Evolutionary conservation across 2,113 vertebrate species (phyloP).

Genomic region (Piaya cayana): DNA sequence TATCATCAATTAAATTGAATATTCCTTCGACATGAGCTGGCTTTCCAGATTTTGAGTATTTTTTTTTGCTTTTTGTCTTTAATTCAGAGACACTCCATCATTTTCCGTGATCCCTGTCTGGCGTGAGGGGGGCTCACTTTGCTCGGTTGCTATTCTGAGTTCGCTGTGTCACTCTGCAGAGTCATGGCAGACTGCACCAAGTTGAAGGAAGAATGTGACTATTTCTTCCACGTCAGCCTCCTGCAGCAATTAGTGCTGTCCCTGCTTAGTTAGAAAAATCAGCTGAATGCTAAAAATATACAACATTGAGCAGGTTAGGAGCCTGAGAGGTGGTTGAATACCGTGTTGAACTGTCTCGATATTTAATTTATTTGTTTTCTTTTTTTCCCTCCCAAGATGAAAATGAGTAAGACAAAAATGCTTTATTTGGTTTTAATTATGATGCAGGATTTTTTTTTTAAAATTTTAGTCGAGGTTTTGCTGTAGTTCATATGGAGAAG

Average conservation of each 20-base stretch:
- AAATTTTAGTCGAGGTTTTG: background rate
- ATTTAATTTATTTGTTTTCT: background rate
- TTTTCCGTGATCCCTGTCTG: background rate
- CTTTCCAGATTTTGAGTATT: background rate
- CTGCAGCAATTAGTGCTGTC: background rate
- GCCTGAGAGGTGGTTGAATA: background rate
- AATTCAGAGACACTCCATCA: background rate
- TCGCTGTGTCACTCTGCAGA: constrained; percentile 20
- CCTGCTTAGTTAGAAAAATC: background rate
- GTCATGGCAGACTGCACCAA: background rate
- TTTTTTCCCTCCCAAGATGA: background rate
- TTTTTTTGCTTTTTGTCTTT: constrained; percentile 32
- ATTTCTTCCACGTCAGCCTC: background rate
- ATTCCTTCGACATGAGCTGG: background rate
- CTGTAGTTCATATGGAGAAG: background rate
- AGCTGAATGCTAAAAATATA: constrained; percentile 6
- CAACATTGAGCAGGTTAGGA: background rate
- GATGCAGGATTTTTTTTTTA: background rate
- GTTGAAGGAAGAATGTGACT: background rate
- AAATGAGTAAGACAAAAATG: background rate
- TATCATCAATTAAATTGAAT: constrained; percentile 63
- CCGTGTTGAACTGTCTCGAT: background rate
- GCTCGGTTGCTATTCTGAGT: background rate
- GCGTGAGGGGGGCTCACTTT: background rate
- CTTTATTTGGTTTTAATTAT: background rate